These are phyloP conservation scores for Plotosus lineatus DNA, from an alignment of 2,113 vertebrate genomes.

Conservation along the genomic window DNA sequence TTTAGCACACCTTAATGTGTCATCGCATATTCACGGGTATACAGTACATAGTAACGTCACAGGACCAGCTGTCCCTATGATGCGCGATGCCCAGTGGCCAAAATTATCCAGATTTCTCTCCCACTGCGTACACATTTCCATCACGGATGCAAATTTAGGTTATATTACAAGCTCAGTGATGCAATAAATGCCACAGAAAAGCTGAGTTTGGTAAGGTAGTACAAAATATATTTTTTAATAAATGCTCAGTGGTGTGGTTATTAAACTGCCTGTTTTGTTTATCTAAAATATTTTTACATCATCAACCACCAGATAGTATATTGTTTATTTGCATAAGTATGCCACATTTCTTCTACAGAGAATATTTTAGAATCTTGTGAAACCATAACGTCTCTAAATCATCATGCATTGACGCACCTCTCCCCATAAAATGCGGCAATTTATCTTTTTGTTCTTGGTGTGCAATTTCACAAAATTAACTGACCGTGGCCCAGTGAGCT, in stretches of 20 bases:
- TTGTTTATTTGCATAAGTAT: neutral
- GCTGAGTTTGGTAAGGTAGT: constrained; percentile 19
- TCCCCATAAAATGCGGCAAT: neutral
- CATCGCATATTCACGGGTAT: neutral
- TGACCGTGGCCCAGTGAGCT: constrained; percentile 2
- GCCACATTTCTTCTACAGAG: constrained; percentile 20
- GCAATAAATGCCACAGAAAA: constrained; percentile 5
- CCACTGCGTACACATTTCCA: neutral
- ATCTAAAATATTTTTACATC: no score
- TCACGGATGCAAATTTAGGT: constrained; percentile 16
- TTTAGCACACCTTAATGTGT: no score
- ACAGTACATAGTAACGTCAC: neutral
- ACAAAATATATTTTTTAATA: constrained; percentile 29
- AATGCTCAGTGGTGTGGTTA: constrained; percentile 10
- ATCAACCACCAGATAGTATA: neutral
- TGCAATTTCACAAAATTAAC: constrained; percentile 37
- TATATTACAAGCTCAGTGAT: neutral
- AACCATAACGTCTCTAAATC: neutral
- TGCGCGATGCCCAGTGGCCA: neutral
- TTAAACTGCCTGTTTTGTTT: constrained; percentile 14
- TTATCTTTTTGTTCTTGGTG: constrained; percentile 23
- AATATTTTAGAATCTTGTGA: constrained; percentile 11
- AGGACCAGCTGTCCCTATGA: neutral
- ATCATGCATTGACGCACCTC: neutral
- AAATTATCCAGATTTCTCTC: neutral